Evolutionary conservation across 2,113 vertebrate genomes (phyloP).

Genomic region (Sciurus niger): DNA sequence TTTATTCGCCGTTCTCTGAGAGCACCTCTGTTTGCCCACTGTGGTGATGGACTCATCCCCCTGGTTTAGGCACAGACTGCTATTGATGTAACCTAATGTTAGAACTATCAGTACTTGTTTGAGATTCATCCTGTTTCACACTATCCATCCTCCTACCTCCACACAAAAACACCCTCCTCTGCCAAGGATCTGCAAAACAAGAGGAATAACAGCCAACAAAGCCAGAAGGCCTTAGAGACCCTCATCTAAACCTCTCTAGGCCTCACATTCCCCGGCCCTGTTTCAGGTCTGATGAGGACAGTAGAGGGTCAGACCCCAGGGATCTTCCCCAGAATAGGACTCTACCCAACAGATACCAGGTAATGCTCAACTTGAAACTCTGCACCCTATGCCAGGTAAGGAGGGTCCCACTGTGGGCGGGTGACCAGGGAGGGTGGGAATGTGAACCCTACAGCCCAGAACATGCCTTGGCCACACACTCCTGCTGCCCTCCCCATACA

Average conservation of each 20-base stretch:
- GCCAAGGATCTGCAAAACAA: neutral
- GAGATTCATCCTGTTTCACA: neutral
- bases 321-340: neutral
- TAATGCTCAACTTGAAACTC: slow-evolving; percentile 11
- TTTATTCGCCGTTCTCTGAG: neutral
- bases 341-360: slow-evolving; percentile 2
- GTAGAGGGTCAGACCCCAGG: neutral
- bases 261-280: neutral
- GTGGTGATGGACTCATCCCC: neutral
- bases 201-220: neutral
- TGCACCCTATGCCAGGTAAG: slow-evolving; percentile 14
- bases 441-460: neutral
- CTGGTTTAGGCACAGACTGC: neutral
- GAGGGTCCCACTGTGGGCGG: neutral
- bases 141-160: neutral
- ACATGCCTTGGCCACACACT: neutral
- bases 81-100: neutral
- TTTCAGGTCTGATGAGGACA: neutral
- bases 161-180: neutral
- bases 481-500: neutral
- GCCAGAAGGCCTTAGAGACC: neutral
- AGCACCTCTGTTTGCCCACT: neutral
- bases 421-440: neutral
- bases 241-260: neutral
- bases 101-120: neutral